Evolutionary conservation across 2,113 vertebrate genomes (phyloP), one percentile per base, ranked within the genome.

Genomic region (Microtus montanus): DNA sequence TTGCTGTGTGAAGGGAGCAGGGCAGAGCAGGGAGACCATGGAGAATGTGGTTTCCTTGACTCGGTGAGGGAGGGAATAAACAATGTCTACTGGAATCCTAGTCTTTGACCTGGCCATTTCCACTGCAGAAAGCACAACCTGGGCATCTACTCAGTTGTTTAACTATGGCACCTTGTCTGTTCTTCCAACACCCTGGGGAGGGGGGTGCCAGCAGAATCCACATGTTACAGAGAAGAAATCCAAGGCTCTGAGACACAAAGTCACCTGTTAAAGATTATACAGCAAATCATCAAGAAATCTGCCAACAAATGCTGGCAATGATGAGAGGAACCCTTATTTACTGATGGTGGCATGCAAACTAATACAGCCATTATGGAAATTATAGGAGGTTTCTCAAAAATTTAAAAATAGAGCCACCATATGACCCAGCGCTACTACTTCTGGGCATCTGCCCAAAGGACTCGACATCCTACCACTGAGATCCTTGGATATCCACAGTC

Each of bases 221-320:
- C 54, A 83, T 41, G 26, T 83, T 63, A n/a, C 80, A 83, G 54
- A 38, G 79, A 94, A 94, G 73, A 95, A 96, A 94, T 74, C 2
- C 13, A 35, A 91, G 82, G n/a, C 24, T 87, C 71, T 30, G 58
- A 91, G 66, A 63, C 8, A 24, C 66, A 19, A 92, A 94, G 54
- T 88, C 44, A 93, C 54, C 41, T 90, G 20, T 79, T 54, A 85
- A 66, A 84, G 78, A 49, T 85, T 52, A 71, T 17, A 93, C 7
- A 78, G 84, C 14, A 63, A 41, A 61, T 83, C 22, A 63, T 41
- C 80, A 41, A 83, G 58, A 41, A 63, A 17, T 38, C n/a, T 82
- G 79, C 41, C n/a, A 8, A 61, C 52, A 63, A 14, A 83, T 17
- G 54, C 54, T 83, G 80, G 54, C n/a, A 41, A 17, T 13, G 24